Evolutionary conservation across 2,888 invertebrate species (phyloP).

Genomic region (Calameuta idolon): DNA sequence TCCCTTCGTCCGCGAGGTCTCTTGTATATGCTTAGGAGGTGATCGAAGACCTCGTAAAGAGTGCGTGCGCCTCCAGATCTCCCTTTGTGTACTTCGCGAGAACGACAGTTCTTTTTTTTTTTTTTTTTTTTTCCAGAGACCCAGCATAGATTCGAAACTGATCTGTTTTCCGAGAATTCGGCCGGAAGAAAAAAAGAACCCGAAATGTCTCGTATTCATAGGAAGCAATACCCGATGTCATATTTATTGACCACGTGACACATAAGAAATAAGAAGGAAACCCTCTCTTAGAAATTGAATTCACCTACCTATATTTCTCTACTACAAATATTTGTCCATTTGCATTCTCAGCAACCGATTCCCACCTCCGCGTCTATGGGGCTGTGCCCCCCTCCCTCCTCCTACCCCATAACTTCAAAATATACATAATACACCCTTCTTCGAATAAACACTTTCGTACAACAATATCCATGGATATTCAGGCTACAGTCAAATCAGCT

Average conservation of each 20-base stretch:
- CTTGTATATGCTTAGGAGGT: background rate
- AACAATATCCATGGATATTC: background rate
- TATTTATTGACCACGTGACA: background rate
- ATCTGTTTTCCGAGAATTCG: background rate
- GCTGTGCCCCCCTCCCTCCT: background rate
- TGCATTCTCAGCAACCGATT: background rate
- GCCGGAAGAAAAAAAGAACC: background rate
- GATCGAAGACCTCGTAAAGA: background rate
- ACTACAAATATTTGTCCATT: constrained; percentile 13
- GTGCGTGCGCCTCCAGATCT: background rate
- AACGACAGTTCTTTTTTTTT: background rate
- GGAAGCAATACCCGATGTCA: background rate
- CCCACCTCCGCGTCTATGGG: background rate
- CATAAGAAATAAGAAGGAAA: background rate
- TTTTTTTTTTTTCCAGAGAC: background rate
- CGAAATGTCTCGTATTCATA: background rate
- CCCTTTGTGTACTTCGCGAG: background rate
- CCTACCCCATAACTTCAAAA: background rate
- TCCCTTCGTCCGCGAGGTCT: background rate
- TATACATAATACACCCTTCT: background rate
- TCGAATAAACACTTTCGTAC: background rate
- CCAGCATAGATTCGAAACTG: background rate
- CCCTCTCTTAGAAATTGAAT: background rate
- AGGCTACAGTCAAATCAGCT: background rate
- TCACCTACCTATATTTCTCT: background rate